Evolutionary conservation across 2,888 invertebrate species (phyloP), one percentile per base, ranked within the genome.

Genomic region (Acrobasis consociella): DNA sequence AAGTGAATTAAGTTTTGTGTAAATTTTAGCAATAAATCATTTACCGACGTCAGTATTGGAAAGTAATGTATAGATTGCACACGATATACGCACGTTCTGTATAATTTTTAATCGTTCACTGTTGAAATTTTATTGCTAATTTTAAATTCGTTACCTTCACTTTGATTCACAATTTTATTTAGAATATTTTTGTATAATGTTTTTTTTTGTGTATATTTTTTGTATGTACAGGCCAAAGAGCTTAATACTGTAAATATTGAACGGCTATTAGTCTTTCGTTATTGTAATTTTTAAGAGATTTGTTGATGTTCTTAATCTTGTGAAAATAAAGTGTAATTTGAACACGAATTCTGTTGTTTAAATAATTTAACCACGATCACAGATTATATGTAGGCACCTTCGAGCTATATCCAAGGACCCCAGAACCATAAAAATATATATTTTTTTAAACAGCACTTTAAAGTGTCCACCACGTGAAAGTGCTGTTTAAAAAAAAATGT

Each of bases 251-350:
- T 91, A 91, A 86, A 91, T 91, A 90, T 75, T 76, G 74, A 72
- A 72, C 73, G 69, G 89, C 87, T 85, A 74, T 73, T 84, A 87
- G 83, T 84, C 73, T 87, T 91, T 88, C 91, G 91, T 91, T 92
- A 85, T 85, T 85, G 89, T 91, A 89, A 87, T 92, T 89, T 83
- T 83, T 89, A 92, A 90, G 90, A 86, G 76, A 91, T 91, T 91
- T 93, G 93, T 93, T 93, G 91, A 92, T 92, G 91, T 92, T 93
- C 92, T 90, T 83, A 78, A 87, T 89, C 90, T 91, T 88, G 90
- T 91, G 91, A 86, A 90, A 92, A 91, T 91, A 90, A 89, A 89
- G 83, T 85, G 85, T 81, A 78, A 76, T 81, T 78, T 78, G 79
- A 78, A 84, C 79, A 80, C 78, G 74, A 72, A 69, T 38, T 22